phyloP scores from a whole-genome alignment of 1,140 invertebrate genomes.

The Lutraria rhynchaena region DNA sequence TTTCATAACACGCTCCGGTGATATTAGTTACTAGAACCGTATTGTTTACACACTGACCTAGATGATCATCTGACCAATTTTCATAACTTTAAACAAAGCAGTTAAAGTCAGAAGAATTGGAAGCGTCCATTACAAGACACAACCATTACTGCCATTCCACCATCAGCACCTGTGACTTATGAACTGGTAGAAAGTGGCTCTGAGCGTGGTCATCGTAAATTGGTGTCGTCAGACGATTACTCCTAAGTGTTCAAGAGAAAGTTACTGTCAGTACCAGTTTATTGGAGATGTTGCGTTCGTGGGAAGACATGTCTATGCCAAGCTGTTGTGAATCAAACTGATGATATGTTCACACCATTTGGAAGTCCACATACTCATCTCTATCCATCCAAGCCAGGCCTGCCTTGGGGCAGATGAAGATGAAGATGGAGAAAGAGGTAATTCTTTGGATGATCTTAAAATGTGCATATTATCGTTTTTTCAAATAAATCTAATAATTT shows the following conservation, averaged over 20 bases:
- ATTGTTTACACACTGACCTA: no score
- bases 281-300: constrained; percentile 22
- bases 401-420: background rate
- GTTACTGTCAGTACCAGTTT: background rate
- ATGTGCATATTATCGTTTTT: background rate
- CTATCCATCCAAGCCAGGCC: background rate
- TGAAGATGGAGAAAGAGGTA: constrained; percentile 17
- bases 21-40: no score
- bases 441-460: background rate
- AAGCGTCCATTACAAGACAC: background rate
- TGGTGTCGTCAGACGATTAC: constrained; percentile 13
- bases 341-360: background rate
- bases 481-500: no score
- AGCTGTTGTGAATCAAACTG: background rate
- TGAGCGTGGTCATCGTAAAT: background rate
- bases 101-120: background rate
- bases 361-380: background rate
- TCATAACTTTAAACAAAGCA: no score
- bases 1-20: no score
- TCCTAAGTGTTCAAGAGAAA: background rate
- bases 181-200: constrained; percentile 1
- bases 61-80: no score
- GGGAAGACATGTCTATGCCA: background rate
- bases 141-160: background rate
- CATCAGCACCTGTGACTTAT: constrained; percentile 1